Conservation (phyloP, 2,888 invertebrate species). For the Drosophila eohydei region DNA sequence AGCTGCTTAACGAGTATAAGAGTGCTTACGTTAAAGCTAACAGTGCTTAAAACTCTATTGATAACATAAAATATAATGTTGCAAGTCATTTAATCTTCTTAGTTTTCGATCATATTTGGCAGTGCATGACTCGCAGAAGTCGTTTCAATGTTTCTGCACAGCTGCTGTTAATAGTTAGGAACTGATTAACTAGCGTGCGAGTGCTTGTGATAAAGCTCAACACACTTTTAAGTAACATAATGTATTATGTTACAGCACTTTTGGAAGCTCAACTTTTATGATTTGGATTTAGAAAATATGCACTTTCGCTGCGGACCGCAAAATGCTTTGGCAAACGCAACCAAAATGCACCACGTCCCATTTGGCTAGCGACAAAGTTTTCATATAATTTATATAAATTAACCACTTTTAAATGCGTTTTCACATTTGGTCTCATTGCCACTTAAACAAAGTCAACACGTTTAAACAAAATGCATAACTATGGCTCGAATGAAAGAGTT, state of each 20-base stretch:
- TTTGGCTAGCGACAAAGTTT: conserved; percentile 24
- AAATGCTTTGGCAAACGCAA: conserved; percentile 7
- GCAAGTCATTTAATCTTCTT: not conserved
- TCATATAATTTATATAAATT: conserved; percentile 65
- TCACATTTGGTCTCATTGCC: conserved; percentile 53
- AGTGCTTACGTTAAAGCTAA: not conserved
- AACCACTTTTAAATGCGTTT: conserved; percentile 63
- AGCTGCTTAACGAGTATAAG: conserved; percentile 9
- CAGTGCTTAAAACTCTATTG: not conserved
- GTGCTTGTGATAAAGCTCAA: not conserved
- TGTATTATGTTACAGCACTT: not conserved
- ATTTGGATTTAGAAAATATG: not conserved
- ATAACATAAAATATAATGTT: not conserved
- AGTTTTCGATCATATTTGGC: not conserved
- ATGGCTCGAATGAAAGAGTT: conserved; percentile 35
- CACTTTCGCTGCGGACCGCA: conserved; percentile 7
- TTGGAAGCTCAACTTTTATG: not conserved
- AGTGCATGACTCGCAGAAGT: no score
- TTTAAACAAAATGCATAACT: conserved; percentile 51
- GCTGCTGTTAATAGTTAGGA: not conserved
- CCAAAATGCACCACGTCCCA: conserved; percentile 10
- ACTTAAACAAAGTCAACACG: conserved; percentile 68
- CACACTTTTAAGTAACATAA: conserved; percentile 1
- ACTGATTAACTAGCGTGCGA: not conserved
- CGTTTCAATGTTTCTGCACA: no score